Conservation (phyloP, 2,888 invertebrate genomes). For the Polymixis lichenea region DNA sequence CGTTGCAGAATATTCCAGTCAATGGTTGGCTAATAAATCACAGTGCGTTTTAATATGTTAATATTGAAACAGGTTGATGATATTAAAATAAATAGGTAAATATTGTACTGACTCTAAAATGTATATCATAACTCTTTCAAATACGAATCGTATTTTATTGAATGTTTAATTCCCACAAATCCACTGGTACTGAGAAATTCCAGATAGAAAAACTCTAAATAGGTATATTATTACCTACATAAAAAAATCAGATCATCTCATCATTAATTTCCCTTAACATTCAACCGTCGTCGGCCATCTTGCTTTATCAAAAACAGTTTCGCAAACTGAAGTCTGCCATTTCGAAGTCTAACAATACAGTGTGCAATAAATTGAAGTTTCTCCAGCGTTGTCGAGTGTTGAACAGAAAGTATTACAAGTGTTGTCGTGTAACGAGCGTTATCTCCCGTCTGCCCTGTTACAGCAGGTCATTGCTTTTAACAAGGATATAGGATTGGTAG, state of each 20-base stretch:
- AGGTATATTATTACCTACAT: too few species aligned
- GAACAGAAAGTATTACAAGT: slow-evolving; percentile 48
- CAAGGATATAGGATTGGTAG: slow-evolving; percentile 43
- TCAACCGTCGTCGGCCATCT: slow-evolving; percentile 11
- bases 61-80: background rate
- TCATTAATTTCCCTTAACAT: background rate
- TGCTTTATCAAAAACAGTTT: slow-evolving; percentile 14
- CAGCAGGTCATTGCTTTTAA: slow-evolving; percentile 49
- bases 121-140: too few species aligned
- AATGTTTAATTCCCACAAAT: too few species aligned
- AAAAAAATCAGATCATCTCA: background rate
- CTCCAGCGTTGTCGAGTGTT: slow-evolving; percentile 19
- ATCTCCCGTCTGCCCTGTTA: slow-evolving; percentile 41
- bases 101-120: background rate
- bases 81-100: background rate
- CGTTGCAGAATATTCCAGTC: background rate
- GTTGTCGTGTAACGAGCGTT: slow-evolving; percentile 42
- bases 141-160: background rate
- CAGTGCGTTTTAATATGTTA: background rate
- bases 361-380: slow-evolving; percentile 51
- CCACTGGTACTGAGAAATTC: too few species aligned
- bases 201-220: too few species aligned
- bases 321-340: slow-evolving; percentile 6
- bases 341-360: slow-evolving; percentile 30
- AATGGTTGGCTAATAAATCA: background rate